A percentile compares a stretch with the other conserved stretches of the same genome.
phyloP scores from a whole-genome alignment of 2,888 invertebrate species.

The Opisthograptis luteolata region DNA sequence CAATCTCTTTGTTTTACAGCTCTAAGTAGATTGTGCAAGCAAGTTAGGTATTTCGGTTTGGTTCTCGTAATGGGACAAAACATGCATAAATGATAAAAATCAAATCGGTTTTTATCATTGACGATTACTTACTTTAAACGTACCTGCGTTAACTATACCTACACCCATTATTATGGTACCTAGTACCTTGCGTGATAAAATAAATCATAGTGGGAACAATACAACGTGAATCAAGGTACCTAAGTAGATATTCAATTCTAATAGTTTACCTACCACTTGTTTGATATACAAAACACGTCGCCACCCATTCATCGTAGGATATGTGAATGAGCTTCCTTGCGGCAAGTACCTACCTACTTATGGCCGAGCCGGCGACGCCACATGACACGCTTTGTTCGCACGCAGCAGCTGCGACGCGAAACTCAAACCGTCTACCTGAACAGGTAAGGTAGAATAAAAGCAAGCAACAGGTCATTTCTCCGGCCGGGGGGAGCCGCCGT shows the following conservation, averaged over 20 bases:
- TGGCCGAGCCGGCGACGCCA: conserved; percentile 48
- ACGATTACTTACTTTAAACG: no score
- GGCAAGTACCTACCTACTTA: no score
- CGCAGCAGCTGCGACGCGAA: conserved; percentile 75
- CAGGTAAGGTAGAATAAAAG: conserved; percentile 81
- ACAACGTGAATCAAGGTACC: background rate
- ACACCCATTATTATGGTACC: no score
- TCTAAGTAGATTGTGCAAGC: background rate
- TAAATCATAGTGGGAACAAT: background rate
- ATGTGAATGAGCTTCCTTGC: conserved; percentile 64
- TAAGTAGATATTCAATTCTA: background rate
- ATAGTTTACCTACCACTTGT: conserved; percentile 36
- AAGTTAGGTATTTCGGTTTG: no score
- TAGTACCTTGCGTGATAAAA: no score
- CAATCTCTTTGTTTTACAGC: background rate
- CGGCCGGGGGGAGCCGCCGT: conserved; percentile 64
- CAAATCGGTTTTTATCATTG: no score
- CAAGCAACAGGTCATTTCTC: conserved; percentile 83
- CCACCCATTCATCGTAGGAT: conserved; percentile 65
- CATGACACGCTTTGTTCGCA: conserved; percentile 70
- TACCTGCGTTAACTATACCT: no score
- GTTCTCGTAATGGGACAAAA: no score
- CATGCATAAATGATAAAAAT: no score
- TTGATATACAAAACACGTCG: conserved; percentile 66
- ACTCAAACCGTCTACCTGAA: conserved; percentile 72